These are phyloP conservation scores for Fragum fragum DNA, from an alignment of 2,888 invertebrate genomes.

Conservation along the genomic window DNA sequence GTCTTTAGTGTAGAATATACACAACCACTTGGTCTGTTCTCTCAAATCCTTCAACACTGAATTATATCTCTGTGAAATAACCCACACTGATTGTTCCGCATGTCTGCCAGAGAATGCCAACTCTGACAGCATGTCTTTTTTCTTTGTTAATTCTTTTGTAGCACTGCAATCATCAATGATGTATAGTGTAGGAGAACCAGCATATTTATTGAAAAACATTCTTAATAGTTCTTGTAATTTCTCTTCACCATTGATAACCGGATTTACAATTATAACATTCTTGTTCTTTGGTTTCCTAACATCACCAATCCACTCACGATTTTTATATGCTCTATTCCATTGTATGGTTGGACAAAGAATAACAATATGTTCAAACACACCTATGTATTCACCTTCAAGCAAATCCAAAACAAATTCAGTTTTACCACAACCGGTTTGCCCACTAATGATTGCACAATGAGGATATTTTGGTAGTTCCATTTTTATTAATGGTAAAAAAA, in stretches of 20 bases:
- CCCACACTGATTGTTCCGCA: conserved; percentile 50
- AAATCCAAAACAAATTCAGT: conserved; percentile 41
- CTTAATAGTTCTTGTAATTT: conserved; percentile 41
- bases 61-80: conserved; percentile 59
- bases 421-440: conserved; percentile 50
- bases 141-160: conserved; percentile 42
- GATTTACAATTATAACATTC: conserved; percentile 37
- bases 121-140: conserved; percentile 48
- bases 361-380: conserved; percentile 50
- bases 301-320: conserved; percentile 38
- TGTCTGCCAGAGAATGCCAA: conserved; percentile 51
- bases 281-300: conserved; percentile 43
- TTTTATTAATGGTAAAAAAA: conserved; percentile 7
- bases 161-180: conserved; percentile 56
- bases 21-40: conserved; percentile 57
- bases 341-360: conserved; percentile 58
- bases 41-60: conserved; percentile 58
- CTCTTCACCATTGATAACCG: conserved; percentile 23
- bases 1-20: conserved; percentile 55
- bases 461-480: conserved; percentile 54
- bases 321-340: conserved; percentile 51
- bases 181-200: conserved; percentile 47
- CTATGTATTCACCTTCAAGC: conserved; percentile 34
- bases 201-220: conserved; percentile 39
- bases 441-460: conserved; percentile 38